These are phyloP conservation scores for Bufo bufo DNA, from an alignment of 2,113 vertebrate species.

Conservation along the genomic window DNA sequence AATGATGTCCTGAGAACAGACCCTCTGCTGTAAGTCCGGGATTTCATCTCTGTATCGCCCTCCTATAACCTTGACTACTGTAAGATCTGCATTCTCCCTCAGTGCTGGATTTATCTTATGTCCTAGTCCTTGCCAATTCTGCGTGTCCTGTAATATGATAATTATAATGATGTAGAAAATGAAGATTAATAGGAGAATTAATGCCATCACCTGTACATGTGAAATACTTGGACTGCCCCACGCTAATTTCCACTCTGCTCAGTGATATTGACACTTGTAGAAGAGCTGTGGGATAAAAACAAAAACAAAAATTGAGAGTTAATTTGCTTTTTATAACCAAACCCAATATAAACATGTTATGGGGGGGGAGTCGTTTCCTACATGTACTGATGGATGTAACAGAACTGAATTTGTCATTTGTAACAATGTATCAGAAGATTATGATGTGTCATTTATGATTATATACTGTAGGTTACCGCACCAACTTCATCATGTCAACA, in stretches of 20 bases:
- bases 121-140: background rate
- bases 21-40: background rate
- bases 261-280: slow-evolving; percentile 97
- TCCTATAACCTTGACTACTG: background rate
- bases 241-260: slow-evolving; percentile 96
- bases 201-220: slow-evolving; percentile 89
- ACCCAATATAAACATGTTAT: background rate
- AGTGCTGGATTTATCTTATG: background rate
- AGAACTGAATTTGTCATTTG: background rate
- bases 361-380: background rate
- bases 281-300: slow-evolving; percentile 77
- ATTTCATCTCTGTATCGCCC: background rate
- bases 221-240: slow-evolving; percentile 98
- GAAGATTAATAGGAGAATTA: background rate
- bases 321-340: background rate
- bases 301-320: background rate
- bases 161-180: background rate
- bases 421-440: too few relatives aligned
- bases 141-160: background rate
- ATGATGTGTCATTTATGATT: too few relatives aligned
- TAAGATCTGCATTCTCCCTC: background rate
- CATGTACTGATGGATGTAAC: background rate
- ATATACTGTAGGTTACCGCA: too few relatives aligned
- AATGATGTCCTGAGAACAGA: background rate
- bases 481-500: too few relatives aligned